phyloP scores from a whole-genome alignment of 2,888 invertebrate species.

The Serrognathus titanus region DNA sequence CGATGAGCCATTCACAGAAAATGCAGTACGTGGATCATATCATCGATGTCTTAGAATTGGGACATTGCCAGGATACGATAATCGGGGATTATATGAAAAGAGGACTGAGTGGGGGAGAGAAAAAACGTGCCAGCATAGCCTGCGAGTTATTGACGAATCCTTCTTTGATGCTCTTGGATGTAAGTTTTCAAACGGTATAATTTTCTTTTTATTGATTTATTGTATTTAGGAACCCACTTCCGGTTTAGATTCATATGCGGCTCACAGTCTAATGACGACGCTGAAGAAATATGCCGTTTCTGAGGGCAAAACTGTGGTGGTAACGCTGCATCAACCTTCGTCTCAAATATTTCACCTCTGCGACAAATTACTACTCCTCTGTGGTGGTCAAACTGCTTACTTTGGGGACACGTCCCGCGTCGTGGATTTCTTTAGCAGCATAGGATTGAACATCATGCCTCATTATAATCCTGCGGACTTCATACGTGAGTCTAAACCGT shows the following conservation, averaged over 20 bases:
- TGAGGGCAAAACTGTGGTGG: constrained; percentile 74
- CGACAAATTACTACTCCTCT: constrained; percentile 67
- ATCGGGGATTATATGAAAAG: constrained; percentile 73
- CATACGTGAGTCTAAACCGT: constrained; percentile 58
- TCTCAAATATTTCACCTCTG: constrained; percentile 83
- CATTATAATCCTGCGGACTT: constrained; percentile 86
- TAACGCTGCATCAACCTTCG: constrained; percentile 79
- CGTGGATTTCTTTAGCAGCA: constrained; percentile 66
- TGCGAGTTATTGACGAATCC: constrained; percentile 80
- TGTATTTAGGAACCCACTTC: constrained; percentile 72
- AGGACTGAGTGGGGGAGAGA: constrained; percentile 79
- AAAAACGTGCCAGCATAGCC: constrained; percentile 78
- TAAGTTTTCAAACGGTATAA: constrained; percentile 48
- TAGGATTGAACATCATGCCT: constrained; percentile 68
- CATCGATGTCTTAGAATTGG: constrained; percentile 70
- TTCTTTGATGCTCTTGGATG: constrained; percentile 73
- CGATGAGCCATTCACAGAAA: constrained; percentile 67
- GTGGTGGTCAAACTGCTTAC: constrained; percentile 72
- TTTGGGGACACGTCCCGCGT: constrained; percentile 71
- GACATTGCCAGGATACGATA: constrained; percentile 72
- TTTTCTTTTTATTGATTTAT: not conserved
- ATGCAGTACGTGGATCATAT: constrained; percentile 75
- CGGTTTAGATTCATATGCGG: constrained; percentile 77
- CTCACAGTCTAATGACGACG: constrained; percentile 68
- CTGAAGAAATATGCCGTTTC: constrained; percentile 71